A percentile compares a stretch with the other conserved stretches of the same genome.
Evolutionary conservation across 1,140 invertebrate genomes (phyloP).

Genomic region (Myzus persicae): DNA sequence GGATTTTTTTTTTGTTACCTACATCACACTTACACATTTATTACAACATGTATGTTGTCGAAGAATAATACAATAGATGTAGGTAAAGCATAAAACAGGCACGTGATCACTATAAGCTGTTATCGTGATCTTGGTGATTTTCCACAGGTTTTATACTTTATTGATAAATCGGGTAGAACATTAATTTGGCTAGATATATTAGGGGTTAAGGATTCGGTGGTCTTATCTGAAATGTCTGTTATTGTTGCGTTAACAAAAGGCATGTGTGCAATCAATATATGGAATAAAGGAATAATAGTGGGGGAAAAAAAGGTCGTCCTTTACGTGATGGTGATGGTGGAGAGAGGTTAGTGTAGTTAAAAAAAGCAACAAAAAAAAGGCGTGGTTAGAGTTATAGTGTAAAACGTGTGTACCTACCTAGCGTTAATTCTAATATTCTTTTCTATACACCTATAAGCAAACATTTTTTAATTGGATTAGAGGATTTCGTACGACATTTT

Average conservation of each 20-base stretch:
- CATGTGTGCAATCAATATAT: background rate
- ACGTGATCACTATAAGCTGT: background rate
- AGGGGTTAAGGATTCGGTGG: background rate
- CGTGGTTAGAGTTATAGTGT: background rate
- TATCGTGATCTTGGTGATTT: background rate
- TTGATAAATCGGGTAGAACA: constrained; percentile 31
- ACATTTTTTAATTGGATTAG: background rate
- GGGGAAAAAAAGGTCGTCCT: background rate
- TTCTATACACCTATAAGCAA: background rate
- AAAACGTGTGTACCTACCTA: background rate
- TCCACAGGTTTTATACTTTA: background rate
- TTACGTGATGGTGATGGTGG: background rate
- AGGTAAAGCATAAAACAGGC: background rate
- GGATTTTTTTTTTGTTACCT: background rate
- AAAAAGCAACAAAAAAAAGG: constrained; percentile 15
- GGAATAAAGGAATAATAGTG: constrained; percentile 30
- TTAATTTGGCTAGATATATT: constrained; percentile 19
- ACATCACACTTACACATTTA: background rate
- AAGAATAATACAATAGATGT: background rate
- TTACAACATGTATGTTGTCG: background rate
- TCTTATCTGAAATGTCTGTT: constrained; percentile 46
- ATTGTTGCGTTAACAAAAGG: constrained; percentile 42
- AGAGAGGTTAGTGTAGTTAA: background rate
- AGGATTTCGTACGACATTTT: background rate
- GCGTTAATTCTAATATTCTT: background rate